Evolutionary conservation across 2,797 vertebrate species (phyloP).

Genomic region (Syngnathus acus): DNA sequence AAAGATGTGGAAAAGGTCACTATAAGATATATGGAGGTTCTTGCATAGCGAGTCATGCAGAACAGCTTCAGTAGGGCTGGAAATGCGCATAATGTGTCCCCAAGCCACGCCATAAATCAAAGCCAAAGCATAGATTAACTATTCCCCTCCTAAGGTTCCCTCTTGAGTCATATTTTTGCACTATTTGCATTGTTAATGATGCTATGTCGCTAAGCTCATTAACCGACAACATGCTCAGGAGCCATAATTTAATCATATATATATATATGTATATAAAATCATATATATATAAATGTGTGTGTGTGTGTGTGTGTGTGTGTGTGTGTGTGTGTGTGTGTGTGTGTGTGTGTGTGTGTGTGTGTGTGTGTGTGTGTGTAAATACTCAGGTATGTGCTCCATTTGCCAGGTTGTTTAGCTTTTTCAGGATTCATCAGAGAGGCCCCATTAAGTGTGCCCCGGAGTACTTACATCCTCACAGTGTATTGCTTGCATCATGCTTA

Average conservation of each 20-base stretch:
- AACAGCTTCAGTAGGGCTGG: not conserved
- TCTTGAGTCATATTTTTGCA: conserved; percentile 9
- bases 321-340: too few relatives aligned
- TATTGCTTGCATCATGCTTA: conserved; percentile 30
- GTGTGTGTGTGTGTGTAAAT: not conserved
- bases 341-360: too few relatives aligned
- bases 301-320: too few relatives aligned
- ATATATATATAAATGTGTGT: too few relatives aligned
- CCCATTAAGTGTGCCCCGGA: conserved; percentile 34
- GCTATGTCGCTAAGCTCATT: conserved; percentile 26
- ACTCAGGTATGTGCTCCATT: conserved; percentile 43
- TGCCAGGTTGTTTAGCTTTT: conserved; percentile 38
- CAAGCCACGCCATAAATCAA: conserved; percentile 8
- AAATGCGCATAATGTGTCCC: conserved; percentile 1
- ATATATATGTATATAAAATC: conserved; percentile 4
- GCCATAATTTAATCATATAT: conserved; percentile 21
- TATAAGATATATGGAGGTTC: not conserved
- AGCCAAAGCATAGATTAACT: conserved; percentile 15
- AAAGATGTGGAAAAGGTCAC: not conserved
- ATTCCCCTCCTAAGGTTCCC: conserved; percentile 6
- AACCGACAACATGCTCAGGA: conserved; percentile 24
- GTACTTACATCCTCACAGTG: conserved; percentile 29
- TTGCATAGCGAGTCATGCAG: not conserved
- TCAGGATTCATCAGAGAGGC: conserved; percentile 39
- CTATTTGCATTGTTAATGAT: conserved; percentile 29